These are phyloP conservation scores for Procambarus clarkii DNA, from an alignment of 1,140 invertebrate species.

Conservation along the genomic window DNA sequence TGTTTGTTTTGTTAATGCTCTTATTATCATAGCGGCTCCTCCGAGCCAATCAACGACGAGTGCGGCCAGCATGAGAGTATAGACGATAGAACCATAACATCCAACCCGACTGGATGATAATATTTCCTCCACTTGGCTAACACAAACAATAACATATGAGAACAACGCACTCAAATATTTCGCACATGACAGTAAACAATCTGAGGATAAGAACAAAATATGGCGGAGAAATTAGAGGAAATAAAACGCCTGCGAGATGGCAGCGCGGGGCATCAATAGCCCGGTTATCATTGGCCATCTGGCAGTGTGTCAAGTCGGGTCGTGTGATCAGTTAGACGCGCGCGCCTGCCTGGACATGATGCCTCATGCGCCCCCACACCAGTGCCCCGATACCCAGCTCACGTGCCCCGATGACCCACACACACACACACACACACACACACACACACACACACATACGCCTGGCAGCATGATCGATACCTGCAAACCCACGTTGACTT, in stretches of 20 bases:
- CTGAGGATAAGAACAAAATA: neutral
- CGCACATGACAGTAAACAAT: no score
- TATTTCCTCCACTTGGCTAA: neutral
- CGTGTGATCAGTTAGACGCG: neutral
- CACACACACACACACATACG: neutral
- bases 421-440: no score
- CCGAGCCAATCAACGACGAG: neutral
- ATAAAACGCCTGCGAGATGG: neutral
- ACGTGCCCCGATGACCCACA: neutral
- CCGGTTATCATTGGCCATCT: neutral
- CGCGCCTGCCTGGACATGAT: neutral
- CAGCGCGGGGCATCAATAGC: neutral
- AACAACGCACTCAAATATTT: no score
- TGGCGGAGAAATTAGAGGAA: neutral
- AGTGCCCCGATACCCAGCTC: neutral
- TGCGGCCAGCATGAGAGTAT: neutral
- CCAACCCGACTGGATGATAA: neutral
- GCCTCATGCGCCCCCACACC: neutral
- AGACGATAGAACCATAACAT: neutral
- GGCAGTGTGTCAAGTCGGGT: neutral
- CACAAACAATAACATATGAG: neutral
- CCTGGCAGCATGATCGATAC: neutral
- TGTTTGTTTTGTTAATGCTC: neutral
- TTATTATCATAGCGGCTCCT: slow-evolving; percentile 1
- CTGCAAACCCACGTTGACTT: neutral